Conservation (phyloP, 2,888 invertebrate genomes). For the Clivina fossor region DNA sequence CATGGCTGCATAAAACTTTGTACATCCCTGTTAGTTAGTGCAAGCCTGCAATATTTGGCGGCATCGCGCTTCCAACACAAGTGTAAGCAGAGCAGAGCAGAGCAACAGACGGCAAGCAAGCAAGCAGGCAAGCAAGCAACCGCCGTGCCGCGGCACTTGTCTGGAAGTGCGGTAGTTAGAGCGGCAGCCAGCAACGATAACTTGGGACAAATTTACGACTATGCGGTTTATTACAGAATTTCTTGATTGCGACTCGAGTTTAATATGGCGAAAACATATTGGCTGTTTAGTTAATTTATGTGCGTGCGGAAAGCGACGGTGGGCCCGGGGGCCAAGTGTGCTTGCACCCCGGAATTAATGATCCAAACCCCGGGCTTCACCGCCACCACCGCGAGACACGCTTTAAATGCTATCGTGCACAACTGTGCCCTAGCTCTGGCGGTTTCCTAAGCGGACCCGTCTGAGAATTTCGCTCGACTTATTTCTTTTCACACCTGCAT, state of each 20-base stretch:
- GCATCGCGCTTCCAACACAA: too few relatives aligned
- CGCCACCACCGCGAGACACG: not conserved
- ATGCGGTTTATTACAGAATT: slow-evolving; percentile 34
- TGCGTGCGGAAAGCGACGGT: slow-evolving; percentile 27
- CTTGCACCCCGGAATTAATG: slow-evolving; percentile 24
- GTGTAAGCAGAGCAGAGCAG: too few relatives aligned
- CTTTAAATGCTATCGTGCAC: not conserved
- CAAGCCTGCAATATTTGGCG: not conserved
- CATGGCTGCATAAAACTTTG: slow-evolving; percentile 16
- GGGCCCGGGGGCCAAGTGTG: slow-evolving; percentile 28
- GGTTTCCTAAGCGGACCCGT: too few relatives aligned
- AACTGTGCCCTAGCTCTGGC: too few relatives aligned
- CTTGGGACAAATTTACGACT: slow-evolving; percentile 33
- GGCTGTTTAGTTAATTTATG: slow-evolving; percentile 34
- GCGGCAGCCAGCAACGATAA: slow-evolving; percentile 28
- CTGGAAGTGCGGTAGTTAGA: slow-evolving; percentile 30
- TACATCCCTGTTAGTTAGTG: slow-evolving; percentile 18
- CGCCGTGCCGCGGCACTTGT: slow-evolving; percentile 26
- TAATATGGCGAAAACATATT: slow-evolving; percentile 34
- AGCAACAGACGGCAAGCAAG: not conserved
- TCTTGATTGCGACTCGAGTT: slow-evolving; percentile 33
- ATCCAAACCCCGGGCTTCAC: too few relatives aligned
- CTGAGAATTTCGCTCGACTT: too few relatives aligned
- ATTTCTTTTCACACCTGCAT: too few relatives aligned
- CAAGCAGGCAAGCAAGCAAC: slow-evolving; percentile 8